Base-by-base conservation (phyloP, 2,113 vertebrate species). In the Mastomys coucha region DNA sequence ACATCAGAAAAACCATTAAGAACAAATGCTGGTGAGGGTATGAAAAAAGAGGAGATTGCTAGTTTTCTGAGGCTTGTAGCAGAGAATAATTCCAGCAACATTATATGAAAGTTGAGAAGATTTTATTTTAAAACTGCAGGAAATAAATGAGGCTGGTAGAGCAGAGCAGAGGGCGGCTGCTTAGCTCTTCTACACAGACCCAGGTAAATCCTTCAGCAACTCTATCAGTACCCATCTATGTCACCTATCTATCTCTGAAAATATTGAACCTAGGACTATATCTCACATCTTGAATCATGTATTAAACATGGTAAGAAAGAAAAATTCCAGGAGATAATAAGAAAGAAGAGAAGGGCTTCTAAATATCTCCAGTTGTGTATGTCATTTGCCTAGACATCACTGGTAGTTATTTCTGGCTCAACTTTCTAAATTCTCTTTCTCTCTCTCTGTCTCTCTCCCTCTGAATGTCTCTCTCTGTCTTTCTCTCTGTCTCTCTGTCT, bases 121-220 rank as follows among this genome's bases (percentile, higher is more conserved):
- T 69, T 97, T 86, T 91, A 58, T 91, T 94, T 94, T 81, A 45
- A 69, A 56, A 22, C n/a, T 75, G 7, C n/a, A 90, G 42, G 75
- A 89, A 87, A 7, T 60, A 70, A 93, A 4, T 26, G 45, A 89
- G 16, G 3, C 31, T 33, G 22, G 39, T 73, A 24, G 33, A 36
- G 10, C 22, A 33, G 0, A 88, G 42, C 14, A 70, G 45, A 92
- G 2, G 31, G n/a, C 17, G 53, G 3, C 33, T 78, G 56, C 1
- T 36, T 58, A 49, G 45, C 2, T 22, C 1, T 84, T 80, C 31
- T 88, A 31, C 3, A 0, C 3, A 17, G 20, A 7, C 7, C 5
- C 7, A 49, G 2, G 39, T 75, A 87, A 65, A 80, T 42, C 10
- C 1, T 8, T 78, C 53, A 80, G 13, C 7, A 81, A 39, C 22